These are phyloP conservation scores for Forficula auricularia DNA, from an alignment of 1,140 invertebrate genomes.

Conservation along the genomic window DNA sequence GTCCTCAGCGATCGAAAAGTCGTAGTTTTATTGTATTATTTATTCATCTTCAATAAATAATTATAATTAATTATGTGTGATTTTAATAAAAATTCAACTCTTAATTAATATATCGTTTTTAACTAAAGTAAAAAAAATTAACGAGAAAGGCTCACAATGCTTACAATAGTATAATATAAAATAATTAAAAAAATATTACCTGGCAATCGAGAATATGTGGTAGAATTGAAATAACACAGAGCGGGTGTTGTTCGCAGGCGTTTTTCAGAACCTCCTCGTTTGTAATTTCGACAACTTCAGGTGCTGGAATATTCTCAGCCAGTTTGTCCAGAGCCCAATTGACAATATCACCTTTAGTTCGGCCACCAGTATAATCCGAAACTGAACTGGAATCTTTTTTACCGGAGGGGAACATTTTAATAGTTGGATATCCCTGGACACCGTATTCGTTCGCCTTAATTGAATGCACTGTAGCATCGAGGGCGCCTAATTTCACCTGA, in stretches of 20 bases:
- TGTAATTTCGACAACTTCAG: constrained; percentile 51
- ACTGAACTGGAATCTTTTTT: constrained; percentile 51
- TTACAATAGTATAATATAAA: no score
- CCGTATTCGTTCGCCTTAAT: constrained; percentile 57
- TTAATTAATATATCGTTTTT: no score
- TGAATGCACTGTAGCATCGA: constrained; percentile 88
- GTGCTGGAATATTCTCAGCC: constrained; percentile 69
- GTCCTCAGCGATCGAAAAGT: no score
- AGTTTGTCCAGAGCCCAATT: constrained; percentile 74
- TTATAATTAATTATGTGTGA: no score
- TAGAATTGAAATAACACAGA: constrained; percentile 86
- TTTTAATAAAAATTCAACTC: no score
- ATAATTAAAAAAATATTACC: no score
- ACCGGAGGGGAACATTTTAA: constrained; percentile 83
- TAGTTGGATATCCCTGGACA: constrained; percentile 90
- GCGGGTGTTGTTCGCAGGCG: constrained; percentile 64
- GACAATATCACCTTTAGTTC: constrained; percentile 81
- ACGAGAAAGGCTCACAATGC: no score
- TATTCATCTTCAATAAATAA: no score
- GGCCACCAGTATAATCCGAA: constrained; percentile 74
- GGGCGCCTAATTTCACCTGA: constrained; percentile 76
- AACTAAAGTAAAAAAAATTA: no score
- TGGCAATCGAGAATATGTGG: constrained; percentile 97
- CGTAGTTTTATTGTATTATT: no score
- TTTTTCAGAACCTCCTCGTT: constrained; percentile 45